These are phyloP conservation scores for Vanessa cardui DNA, from an alignment of 2,888 invertebrate genomes.

Conservation along the genomic window DNA sequence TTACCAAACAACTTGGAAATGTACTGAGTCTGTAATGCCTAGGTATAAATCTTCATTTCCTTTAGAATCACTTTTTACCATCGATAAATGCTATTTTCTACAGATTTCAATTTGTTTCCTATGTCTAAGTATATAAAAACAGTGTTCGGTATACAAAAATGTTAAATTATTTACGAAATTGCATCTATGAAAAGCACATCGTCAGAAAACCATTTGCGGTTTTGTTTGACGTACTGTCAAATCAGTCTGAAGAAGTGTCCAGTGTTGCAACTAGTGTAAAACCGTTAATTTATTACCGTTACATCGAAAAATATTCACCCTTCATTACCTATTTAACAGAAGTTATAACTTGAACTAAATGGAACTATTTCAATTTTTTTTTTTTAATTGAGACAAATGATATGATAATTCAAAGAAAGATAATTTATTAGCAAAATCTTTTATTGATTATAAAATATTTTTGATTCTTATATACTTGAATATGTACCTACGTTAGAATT, in stretches of 20 bases:
- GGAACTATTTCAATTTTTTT: too few relatives aligned
- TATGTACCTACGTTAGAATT: too few relatives aligned
- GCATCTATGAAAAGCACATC: constrained; percentile 65
- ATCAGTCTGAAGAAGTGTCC: constrained; percentile 16
- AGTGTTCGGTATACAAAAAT: constrained; percentile 52
- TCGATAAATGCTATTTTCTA: constrained; percentile 14
- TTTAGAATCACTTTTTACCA: constrained; percentile 16
- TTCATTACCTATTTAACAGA: too few relatives aligned
- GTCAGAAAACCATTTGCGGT: constrained; percentile 68
- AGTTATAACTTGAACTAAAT: too few relatives aligned
- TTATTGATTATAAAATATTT: too few relatives aligned
- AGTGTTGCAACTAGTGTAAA: constrained; percentile 10
- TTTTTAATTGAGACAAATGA: too few relatives aligned
- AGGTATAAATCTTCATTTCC: constrained; percentile 17
- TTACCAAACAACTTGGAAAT: constrained; percentile 18
- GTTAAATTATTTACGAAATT: constrained; percentile 54
- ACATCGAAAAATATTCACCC: background rate
- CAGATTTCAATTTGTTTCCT: constrained; percentile 11
- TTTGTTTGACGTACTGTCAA: constrained; percentile 56
- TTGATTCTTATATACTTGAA: too few relatives aligned
- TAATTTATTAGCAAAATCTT: too few relatives aligned
- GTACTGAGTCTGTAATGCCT: constrained; percentile 16
- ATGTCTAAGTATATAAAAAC: constrained; percentile 29
- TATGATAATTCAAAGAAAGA: too few relatives aligned
- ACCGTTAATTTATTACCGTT: constrained; percentile 7